Conservation (phyloP, 2,113 vertebrate species). For the Apeltes quadracus region DNA sequence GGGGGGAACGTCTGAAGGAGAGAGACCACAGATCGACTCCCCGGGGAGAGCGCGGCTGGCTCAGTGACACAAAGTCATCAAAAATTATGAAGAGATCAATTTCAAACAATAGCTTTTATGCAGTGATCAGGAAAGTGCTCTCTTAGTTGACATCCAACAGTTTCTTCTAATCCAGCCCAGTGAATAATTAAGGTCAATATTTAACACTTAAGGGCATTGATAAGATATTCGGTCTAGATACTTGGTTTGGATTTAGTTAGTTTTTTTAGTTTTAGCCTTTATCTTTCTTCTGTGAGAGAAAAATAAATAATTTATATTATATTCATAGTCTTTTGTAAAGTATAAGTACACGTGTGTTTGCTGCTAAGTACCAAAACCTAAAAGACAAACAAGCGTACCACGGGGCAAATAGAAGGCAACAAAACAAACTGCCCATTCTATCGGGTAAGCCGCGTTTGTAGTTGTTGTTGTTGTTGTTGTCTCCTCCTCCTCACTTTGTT, state of each 20-base stretch:
- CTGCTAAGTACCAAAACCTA: slow-evolving; percentile 25
- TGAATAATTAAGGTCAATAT: neutral
- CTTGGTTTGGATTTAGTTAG: slow-evolving; percentile 1
- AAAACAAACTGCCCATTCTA: slow-evolving; percentile 37
- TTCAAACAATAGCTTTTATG: slow-evolving; percentile 38
- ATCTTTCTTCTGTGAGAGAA: no score
- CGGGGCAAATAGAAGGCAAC: slow-evolving; percentile 37
- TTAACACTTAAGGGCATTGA: slow-evolving; percentile 1
- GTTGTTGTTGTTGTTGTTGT: slow-evolving; percentile 29
- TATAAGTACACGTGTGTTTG: neutral
- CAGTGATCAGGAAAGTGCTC: slow-evolving; percentile 18
- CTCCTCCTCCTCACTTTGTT: slow-evolving; percentile 35
- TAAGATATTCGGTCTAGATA: neutral
- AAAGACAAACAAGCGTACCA: slow-evolving; percentile 33
- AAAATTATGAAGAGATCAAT: slow-evolving; percentile 51
- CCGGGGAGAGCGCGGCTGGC: slow-evolving; percentile 55
- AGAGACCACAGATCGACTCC: slow-evolving; percentile 49
- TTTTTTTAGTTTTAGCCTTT: no score
- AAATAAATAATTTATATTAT: neutral
- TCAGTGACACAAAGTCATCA: slow-evolving; percentile 53
- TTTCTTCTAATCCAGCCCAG: neutral
- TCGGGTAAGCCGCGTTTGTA: slow-evolving; percentile 27
- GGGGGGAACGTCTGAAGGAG: slow-evolving; percentile 58
- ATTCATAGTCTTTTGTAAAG: slow-evolving; percentile 4
- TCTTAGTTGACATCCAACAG: slow-evolving; percentile 7